These are phyloP conservation scores for Hemithea aestivaria DNA, from an alignment of 2,888 invertebrate species.

Conservation along the genomic window DNA sequence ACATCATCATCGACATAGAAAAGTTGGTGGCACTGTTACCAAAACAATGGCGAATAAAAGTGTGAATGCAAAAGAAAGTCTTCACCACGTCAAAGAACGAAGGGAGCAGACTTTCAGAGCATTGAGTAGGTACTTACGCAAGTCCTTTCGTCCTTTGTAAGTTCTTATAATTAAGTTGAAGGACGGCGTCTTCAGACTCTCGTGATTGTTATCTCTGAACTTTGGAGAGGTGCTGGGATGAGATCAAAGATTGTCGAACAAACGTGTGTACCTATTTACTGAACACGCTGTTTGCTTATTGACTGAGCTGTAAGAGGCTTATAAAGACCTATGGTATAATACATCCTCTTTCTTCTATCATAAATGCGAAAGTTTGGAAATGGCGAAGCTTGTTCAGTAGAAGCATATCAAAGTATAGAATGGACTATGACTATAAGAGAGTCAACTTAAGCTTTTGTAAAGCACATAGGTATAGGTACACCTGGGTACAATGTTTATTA, in stretches of 20 bases:
- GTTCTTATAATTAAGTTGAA: slow-evolving; percentile 49
- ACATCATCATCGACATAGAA: too few relatives aligned
- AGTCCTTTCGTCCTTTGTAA: slow-evolving; percentile 40
- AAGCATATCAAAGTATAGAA: too few relatives aligned
- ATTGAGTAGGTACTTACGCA: slow-evolving; percentile 40
- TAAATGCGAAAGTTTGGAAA: too few relatives aligned
- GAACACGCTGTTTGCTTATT: slow-evolving; percentile 7
- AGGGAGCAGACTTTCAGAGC: slow-evolving; percentile 28
- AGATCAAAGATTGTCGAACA: slow-evolving; percentile 40
- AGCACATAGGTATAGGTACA: too few relatives aligned
- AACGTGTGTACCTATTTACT: slow-evolving; percentile 21
- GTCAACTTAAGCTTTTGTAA: too few relatives aligned
- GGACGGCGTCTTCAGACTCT: slow-evolving; percentile 39
- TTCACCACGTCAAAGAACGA: slow-evolving; percentile 35
- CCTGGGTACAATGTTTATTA: too few relatives aligned
- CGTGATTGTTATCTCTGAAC: slow-evolving; percentile 44
- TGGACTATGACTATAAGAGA: too few relatives aligned
- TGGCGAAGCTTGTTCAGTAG: slow-evolving; percentile 2
- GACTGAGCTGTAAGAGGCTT: slow-evolving; percentile 3
- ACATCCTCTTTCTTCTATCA: too few relatives aligned
- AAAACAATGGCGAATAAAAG: slow-evolving; percentile 35
- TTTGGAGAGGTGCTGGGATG: slow-evolving; percentile 36
- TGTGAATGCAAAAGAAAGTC: slow-evolving; percentile 37
- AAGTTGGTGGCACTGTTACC: too few relatives aligned
- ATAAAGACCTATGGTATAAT: neutral